phyloP scores from a whole-genome alignment of 2,113 vertebrate species.

The Alethe castanea region DNA sequence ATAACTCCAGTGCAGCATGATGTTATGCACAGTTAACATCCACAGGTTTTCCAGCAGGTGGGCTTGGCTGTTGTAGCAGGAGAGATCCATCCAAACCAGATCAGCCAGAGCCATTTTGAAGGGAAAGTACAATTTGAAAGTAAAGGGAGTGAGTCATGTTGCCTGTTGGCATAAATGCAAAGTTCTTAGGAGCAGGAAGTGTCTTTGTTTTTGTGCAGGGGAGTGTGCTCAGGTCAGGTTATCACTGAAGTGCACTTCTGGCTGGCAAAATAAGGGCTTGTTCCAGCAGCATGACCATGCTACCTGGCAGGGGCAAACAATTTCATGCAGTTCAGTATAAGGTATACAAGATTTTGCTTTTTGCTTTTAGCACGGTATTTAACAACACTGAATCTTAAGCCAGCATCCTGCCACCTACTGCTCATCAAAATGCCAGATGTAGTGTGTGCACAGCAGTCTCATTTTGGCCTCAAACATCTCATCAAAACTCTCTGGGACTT shows the following conservation, averaged over 20 bases:
- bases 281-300: fast-evolving
- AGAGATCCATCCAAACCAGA: background rate
- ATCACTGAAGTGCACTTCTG: background rate
- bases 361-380: background rate
- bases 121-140: background rate
- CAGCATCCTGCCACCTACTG: background rate
- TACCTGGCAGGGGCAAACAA: background rate
- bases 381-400: background rate
- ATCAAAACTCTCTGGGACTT: background rate
- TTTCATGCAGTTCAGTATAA: background rate
- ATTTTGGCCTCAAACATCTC: background rate
- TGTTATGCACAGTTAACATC: background rate
- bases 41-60: background rate
- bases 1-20: background rate
- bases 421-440: background rate
- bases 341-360: background rate
- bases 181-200: constrained; percentile 1
- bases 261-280: background rate
- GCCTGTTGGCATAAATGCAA: background rate
- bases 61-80: fast-evolving
- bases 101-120: background rate
- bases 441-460: fast-evolving
- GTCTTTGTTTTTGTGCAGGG: background rate
- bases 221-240: background rate
- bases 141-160: background rate